Conservation (phyloP, 2,797 vertebrate genomes). For the Leptodactylus fallax region DNA sequence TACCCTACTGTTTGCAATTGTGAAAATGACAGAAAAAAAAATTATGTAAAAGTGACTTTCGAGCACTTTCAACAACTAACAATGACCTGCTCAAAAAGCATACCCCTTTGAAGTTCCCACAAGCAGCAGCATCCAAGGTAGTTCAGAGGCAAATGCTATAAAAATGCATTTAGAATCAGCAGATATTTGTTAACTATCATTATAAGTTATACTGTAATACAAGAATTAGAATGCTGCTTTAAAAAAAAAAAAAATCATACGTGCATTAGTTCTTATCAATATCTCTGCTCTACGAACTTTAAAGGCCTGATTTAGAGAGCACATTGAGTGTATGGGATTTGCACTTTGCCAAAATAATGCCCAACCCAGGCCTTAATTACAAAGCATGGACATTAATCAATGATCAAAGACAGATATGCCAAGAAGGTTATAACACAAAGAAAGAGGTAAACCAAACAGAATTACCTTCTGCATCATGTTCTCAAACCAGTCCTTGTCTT, state of each 20-base stretch:
- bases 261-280: no score
- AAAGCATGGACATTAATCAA: no score
- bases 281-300: no score
- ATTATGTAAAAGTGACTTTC: background rate
- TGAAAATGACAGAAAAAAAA: background rate
- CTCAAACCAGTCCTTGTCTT: slow-evolving; percentile 80
- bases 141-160: background rate
- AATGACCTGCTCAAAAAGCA: background rate
- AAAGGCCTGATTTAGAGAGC: no score
- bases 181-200: no score
- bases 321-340: no score
- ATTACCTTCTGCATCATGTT: slow-evolving; percentile 76
- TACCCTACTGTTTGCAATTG: background rate
- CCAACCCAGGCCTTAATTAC: no score
- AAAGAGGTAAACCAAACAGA: background rate
- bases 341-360: no score
- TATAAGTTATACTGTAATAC: no score
- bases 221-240: no score
- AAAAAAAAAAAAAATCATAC: no score
- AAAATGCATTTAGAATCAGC: background rate
- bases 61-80: background rate
- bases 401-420: no score
- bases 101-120: background rate
- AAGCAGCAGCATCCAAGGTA: background rate
- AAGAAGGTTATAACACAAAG: background rate